phyloP scores from a whole-genome alignment of 92 coral and sea anemone genomes.

The Isaurus tuberculatus region DNA sequence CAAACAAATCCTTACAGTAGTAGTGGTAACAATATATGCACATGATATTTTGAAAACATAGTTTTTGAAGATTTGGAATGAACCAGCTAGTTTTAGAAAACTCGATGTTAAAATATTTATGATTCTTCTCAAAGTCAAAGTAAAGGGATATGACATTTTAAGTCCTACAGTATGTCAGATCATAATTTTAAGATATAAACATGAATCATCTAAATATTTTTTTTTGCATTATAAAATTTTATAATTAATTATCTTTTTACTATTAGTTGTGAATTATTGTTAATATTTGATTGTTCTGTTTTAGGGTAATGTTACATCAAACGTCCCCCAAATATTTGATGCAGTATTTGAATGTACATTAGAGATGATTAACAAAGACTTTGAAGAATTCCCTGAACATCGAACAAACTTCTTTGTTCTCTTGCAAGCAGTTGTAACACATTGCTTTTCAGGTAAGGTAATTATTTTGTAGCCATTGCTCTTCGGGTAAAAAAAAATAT shows the following conservation, averaged over 20 bases:
- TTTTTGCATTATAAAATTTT: too few species aligned
- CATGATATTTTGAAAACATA: too few species aligned
- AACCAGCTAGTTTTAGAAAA: too few species aligned
- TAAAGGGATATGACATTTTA: too few species aligned
- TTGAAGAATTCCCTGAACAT: constrained; percentile 98
- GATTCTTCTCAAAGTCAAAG: too few species aligned
- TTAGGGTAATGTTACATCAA: constrained; percentile 82
- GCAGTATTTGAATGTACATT: constrained; percentile 98
- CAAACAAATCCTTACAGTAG: too few species aligned
- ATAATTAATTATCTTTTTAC: neutral
- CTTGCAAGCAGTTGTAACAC: constrained; percentile 95
- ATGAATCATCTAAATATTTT: too few species aligned
- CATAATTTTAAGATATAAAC: too few species aligned
- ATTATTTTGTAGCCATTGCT: neutral
- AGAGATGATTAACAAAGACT: constrained; percentile 98
- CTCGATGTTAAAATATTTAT: too few species aligned
- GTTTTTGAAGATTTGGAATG: too few species aligned
- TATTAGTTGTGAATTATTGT: neutral
- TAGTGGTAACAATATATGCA: too few species aligned
- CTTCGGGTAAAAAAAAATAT: neutral
- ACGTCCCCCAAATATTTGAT: constrained; percentile 93
- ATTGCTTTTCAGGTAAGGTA: constrained; percentile 89
- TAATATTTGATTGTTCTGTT: neutral
- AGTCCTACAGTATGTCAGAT: too few species aligned
- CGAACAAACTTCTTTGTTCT: constrained; percentile 97